These are phyloP conservation scores for Galbula dea DNA, from an alignment of 2,113 vertebrate species.

Conservation along the genomic window DNA sequence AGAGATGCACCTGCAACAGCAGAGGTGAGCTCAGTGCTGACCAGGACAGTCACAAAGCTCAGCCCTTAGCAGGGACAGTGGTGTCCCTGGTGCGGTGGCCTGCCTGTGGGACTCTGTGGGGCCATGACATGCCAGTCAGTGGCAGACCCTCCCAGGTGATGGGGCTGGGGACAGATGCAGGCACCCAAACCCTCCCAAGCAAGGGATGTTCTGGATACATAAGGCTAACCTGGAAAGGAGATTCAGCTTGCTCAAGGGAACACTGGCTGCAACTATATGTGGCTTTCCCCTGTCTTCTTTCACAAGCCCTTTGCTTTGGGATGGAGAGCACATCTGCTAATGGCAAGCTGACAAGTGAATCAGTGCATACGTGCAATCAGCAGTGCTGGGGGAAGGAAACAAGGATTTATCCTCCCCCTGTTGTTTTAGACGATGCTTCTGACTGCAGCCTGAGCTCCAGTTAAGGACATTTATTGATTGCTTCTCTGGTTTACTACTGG, in stretches of 20 bases:
- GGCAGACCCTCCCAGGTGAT: neutral
- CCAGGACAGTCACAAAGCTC: neutral
- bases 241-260: neutral
- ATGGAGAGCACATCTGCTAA: neutral
- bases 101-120: neutral
- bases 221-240: neutral
- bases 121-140: neutral
- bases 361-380: neutral
- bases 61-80: neutral
- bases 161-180: neutral
- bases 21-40: neutral
- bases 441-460: neutral
- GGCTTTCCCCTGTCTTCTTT: neutral
- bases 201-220: neutral
- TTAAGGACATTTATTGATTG: conserved; percentile 31
- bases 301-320: neutral
- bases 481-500: conserved; percentile 25
- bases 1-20: neutral
- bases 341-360: conserved; percentile 38
- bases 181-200: neutral
- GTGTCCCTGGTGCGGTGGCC: rapidly evolving
- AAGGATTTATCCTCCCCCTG: neutral
- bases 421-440: conserved; percentile 39
- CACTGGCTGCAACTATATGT: rapidly evolving
- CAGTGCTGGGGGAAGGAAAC: neutral